A percentile compares a stretch with the other conserved stretches of the same genome.
Conservation (phyloP, 2,797 vertebrate genomes). For the Rhynchotus rufescens region DNA sequence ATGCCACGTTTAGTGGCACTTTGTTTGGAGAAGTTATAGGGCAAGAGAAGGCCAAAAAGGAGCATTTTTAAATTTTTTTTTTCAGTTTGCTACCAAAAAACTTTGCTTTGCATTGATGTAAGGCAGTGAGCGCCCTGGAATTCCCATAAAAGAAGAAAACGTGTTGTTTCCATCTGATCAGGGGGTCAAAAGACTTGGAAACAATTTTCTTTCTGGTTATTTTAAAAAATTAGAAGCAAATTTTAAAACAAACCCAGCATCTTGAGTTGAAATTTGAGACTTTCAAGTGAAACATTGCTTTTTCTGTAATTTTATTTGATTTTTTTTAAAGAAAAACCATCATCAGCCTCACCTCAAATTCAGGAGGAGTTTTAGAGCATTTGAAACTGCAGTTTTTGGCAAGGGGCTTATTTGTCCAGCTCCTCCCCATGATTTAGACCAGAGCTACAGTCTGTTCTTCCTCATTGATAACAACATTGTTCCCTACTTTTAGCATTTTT, state of each 20-base stretch:
- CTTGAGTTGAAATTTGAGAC: background rate
- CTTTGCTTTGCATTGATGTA: background rate
- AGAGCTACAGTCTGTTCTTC: background rate
- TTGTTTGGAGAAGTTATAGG: background rate
- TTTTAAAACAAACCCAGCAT: background rate
- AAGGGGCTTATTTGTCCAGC: background rate
- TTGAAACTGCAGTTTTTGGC: background rate
- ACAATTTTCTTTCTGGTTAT: background rate
- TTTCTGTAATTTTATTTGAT: too few relatives aligned
- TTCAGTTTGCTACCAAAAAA: background rate
- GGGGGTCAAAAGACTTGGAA: background rate
- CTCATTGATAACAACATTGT: fast-evolving
- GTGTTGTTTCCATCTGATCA: background rate
- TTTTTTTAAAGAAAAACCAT: background rate
- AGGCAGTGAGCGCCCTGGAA: background rate
- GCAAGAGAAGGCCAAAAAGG: background rate
- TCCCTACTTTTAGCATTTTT: background rate
- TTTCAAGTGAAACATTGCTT: background rate
- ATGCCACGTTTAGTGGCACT: background rate
- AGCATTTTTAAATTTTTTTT: background rate
- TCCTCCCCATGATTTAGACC: background rate
- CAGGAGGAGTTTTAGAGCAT: background rate
- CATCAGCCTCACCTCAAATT: background rate
- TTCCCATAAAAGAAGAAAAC: background rate
- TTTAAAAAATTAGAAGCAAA: background rate